Base-by-base conservation (phyloP, 2,113 vertebrate genomes). In the Callaeas wilsoni region DNA sequence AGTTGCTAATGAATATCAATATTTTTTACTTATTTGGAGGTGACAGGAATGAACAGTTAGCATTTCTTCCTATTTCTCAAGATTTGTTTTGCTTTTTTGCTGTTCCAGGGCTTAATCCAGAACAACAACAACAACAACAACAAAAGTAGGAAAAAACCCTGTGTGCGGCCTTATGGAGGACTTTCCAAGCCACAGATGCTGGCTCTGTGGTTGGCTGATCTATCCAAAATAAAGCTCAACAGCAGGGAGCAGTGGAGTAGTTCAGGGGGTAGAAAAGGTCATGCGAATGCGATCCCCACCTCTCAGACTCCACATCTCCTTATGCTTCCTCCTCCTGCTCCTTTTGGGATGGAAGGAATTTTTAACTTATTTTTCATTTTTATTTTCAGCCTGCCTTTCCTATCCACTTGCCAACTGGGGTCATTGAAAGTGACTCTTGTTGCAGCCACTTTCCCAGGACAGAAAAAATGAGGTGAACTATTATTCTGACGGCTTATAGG, bases 201-300 rank as follows among this genome's bases (percentile, higher is more conserved):
- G 91, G 62, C 91, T 89, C 89, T 83, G 92, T 87, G 74, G 91
- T 90, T 85, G 85, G 81, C 55, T 93, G 78, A 90, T 68, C 70
- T 91, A 87, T 76, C 91, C 93, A 96, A 96, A 93, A 96, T 84
- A 96, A 93, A 95, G 90, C 91, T 83, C 82, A 94, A 44, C 95
- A 96, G 95, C 94, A 94, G 94, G 87, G 87, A 95, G 82, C 39
- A 3, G 63, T 88, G 78, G 70, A 93, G 70, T 69, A 95, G 87
- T 83, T 94, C 87, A 94, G 75, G 65, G 91, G 73, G 75, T 87
- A 91, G 62, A 90, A 80, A 81, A 95, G 96, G 87, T 95, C 91
- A 90, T 87, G 90, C 3, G 68, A 95, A 94, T n/a, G 67, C 57
- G 92, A 91, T 91, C 75, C 68, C 13, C 82, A 93, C 32, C 84